These are phyloP conservation scores for Bostrychus sinensis DNA, from an alignment of 2,113 vertebrate genomes.

Conservation along the genomic window DNA sequence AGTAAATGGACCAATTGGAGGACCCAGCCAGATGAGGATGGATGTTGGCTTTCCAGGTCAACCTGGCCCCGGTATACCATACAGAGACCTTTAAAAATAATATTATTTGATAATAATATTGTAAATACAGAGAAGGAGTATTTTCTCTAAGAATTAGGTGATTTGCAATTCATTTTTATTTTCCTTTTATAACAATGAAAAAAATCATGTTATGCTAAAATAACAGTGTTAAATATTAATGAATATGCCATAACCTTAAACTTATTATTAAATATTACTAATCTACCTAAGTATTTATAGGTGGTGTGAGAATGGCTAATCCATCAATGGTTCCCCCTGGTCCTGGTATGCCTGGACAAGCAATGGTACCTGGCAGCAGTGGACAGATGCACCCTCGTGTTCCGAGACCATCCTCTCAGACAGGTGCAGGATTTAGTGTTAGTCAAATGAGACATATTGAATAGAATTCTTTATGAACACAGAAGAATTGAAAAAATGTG, in stretches of 20 bases:
- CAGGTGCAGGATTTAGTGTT: slow-evolving; percentile 80
- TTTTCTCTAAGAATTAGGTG: no score
- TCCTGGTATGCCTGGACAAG: slow-evolving; percentile 84
- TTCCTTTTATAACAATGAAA: not conserved
- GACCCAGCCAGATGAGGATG: slow-evolving; percentile 86
- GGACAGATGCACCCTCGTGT: slow-evolving; percentile 90
- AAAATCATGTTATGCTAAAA: no score
- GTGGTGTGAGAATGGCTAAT: slow-evolving; percentile 85
- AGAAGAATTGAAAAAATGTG: not conserved
- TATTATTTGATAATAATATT: no score
- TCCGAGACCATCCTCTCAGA: slow-evolving; percentile 87
- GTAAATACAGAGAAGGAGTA: no score
- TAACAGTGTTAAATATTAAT: not conserved
- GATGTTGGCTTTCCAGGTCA: slow-evolving; percentile 88
- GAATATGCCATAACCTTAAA: not conserved
- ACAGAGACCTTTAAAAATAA: no score
- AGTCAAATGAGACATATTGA: slow-evolving; percentile 1
- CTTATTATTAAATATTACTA: not conserved
- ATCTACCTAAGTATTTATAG: slow-evolving; percentile 44
- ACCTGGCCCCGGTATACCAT: slow-evolving; percentile 89
- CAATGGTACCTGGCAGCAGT: slow-evolving; percentile 84
- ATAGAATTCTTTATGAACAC: not conserved
- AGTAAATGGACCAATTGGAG: slow-evolving; percentile 92
- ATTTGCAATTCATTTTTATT: not conserved
- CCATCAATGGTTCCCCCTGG: slow-evolving; percentile 90